Evolutionary conservation across 1,140 invertebrate species (phyloP).

Genomic region (Lordiphosa stackelbergi): DNA sequence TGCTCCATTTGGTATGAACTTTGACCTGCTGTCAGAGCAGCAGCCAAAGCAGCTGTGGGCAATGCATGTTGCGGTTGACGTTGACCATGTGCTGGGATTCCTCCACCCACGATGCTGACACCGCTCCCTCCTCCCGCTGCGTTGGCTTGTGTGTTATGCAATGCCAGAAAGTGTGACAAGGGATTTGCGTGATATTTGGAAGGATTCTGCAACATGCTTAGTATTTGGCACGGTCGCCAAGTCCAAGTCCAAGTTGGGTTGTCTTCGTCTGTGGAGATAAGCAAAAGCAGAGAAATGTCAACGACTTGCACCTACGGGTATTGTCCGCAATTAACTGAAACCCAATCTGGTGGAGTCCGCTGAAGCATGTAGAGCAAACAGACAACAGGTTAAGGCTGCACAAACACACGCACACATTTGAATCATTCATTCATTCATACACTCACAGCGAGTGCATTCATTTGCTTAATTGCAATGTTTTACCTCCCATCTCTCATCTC

Average conservation of each 20-base stretch:
- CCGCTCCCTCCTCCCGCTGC: slow-evolving; percentile 29
- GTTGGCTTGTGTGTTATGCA: slow-evolving; percentile 70
- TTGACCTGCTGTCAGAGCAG: slow-evolving; percentile 62
- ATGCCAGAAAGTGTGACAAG: slow-evolving; percentile 76
- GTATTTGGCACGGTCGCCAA: slow-evolving; percentile 52
- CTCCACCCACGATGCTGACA: slow-evolving; percentile 10
- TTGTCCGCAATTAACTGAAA: slow-evolving; percentile 61
- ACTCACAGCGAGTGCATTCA: slow-evolving; percentile 37
- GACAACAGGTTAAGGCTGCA: slow-evolving; percentile 7
- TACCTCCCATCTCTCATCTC: slow-evolving; percentile 19
- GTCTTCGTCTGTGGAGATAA: slow-evolving; percentile 25
- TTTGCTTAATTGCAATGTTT: slow-evolving; percentile 53
- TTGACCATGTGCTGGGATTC: slow-evolving; percentile 44
- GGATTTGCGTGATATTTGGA: slow-evolving; percentile 77
- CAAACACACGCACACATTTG: background rate
- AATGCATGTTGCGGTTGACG: slow-evolving; percentile 66
- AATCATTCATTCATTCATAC: slow-evolving; percentile 6
- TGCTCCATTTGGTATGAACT: slow-evolving; percentile 72
- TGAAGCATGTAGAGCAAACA: slow-evolving; percentile 28
- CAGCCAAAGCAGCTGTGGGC: slow-evolving; percentile 57
- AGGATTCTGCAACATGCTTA: slow-evolving; percentile 76
- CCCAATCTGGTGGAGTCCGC: slow-evolving; percentile 26
- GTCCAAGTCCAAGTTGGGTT: background rate
- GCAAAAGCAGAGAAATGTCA: slow-evolving; percentile 40
- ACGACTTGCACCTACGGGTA: slow-evolving; percentile 45